Percentiles rank a stretch among this genome's conserved stretches.
These are phyloP conservation scores for Rhinatrema bivittatum DNA, from an alignment of 2,797 vertebrate genomes.

Conservation along the genomic window DNA sequence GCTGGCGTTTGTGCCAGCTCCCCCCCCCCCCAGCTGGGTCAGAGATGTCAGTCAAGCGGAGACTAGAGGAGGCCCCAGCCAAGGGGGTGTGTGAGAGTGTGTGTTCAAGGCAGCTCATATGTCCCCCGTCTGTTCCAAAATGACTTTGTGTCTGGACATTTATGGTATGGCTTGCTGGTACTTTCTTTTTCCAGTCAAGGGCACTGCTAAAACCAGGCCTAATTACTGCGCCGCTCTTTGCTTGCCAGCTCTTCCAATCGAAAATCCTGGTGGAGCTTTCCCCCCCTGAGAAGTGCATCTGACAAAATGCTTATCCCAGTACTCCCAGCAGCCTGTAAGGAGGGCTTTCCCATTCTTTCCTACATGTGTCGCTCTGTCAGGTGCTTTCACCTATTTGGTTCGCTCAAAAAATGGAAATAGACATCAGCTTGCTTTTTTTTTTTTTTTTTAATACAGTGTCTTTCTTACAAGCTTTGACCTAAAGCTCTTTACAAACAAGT, in stretches of 20 bases:
- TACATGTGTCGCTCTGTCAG: neutral
- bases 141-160: constrained; percentile 40
- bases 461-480: too few species aligned
- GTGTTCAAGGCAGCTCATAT: constrained; percentile 23
- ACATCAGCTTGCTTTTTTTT: too few species aligned
- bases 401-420: too few species aligned
- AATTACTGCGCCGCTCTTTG: constrained; percentile 20
- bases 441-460: too few species aligned
- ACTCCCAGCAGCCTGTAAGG: neutral
- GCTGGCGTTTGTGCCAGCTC: constrained; percentile 7
- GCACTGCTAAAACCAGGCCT: constrained; percentile 29
- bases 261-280: constrained; percentile 14
- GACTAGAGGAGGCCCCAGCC: constrained; percentile 10
- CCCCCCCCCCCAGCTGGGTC: constrained; percentile 15
- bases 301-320: constrained; percentile 21
- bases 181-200: constrained; percentile 38
- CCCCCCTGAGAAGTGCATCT: constrained; percentile 19
- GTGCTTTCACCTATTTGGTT: too few species aligned
- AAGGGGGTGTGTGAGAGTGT: constrained; percentile 5
- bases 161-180: constrained; percentile 37
- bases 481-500: too few species aligned
- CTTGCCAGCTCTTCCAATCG: constrained; percentile 19
- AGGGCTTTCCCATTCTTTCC: constrained; percentile 22
- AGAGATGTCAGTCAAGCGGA: constrained; percentile 11
- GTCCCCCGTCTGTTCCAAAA: constrained; percentile 33